phyloP scores from a whole-genome alignment of 2,888 invertebrate species.

The Aethes cnicana region DNA sequence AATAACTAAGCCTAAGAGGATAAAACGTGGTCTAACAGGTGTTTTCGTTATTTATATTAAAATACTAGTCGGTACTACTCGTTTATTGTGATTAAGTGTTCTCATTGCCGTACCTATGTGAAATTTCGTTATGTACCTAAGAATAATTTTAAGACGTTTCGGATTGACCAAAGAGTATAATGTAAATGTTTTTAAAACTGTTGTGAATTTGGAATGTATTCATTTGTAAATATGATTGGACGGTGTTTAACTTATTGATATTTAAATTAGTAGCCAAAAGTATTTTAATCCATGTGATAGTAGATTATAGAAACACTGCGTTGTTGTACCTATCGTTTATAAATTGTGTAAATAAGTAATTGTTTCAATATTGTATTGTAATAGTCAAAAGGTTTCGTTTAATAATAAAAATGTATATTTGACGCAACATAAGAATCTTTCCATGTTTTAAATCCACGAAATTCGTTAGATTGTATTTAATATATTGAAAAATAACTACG shows the following conservation, averaged over 20 bases:
- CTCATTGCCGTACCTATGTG: too few species aligned
- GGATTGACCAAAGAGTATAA: constrained; percentile 73
- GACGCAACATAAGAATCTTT: background rate
- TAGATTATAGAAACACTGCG: constrained; percentile 51
- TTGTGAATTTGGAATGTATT: constrained; percentile 68
- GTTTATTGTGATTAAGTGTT: constrained; percentile 34
- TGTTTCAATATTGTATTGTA: constrained; percentile 26
- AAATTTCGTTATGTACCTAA: constrained; percentile 35
- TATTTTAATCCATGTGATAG: constrained; percentile 80
- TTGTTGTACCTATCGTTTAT: constrained; percentile 44
- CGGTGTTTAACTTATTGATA: constrained; percentile 49
- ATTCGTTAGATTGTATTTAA: constrained; percentile 10
- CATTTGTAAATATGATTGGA: constrained; percentile 52
- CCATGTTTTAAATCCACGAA: too few species aligned
- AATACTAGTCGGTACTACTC: constrained; percentile 61
- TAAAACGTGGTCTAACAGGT: constrained; percentile 62
- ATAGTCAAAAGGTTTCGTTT: background rate
- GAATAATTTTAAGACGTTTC: constrained; percentile 39
- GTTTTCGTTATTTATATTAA: constrained; percentile 51
- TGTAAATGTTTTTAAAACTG: constrained; percentile 50
- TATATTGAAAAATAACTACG: background rate
- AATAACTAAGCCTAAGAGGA: constrained; percentile 34
- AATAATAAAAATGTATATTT: background rate
- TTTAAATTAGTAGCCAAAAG: constrained; percentile 60
- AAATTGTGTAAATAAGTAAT: constrained; percentile 35